Percentiles rank a stretch among this genome's conserved stretches.
These are phyloP conservation scores for Drosophila peninsularis DNA, from an alignment of 2,888 invertebrate species.

Conservation along the genomic window DNA sequence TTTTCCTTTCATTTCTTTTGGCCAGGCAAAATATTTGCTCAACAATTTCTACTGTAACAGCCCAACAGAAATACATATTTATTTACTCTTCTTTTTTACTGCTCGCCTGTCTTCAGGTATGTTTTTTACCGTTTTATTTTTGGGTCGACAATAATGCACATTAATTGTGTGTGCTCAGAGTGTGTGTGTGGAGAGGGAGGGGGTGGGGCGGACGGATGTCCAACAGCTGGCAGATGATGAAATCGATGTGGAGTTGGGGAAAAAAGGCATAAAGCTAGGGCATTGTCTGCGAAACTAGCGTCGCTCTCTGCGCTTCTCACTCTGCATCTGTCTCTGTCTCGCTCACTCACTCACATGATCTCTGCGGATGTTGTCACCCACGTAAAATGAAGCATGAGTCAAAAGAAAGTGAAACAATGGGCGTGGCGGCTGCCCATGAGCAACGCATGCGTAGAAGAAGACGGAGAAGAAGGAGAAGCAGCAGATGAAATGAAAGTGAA, in stretches of 20 bases:
- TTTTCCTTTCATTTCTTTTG: constrained; percentile 53
- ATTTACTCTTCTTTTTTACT: constrained; percentile 19
- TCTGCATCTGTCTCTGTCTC: not conserved
- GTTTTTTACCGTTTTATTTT: constrained; percentile 15
- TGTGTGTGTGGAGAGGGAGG: not conserved
- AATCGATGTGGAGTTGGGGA: constrained; percentile 23
- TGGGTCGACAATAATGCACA: constrained; percentile 65
- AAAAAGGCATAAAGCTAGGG: constrained; percentile 46
- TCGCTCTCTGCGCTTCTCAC: not conserved
- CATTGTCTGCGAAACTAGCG: constrained; percentile 51
- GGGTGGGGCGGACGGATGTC: not conserved
- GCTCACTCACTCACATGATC: not conserved
- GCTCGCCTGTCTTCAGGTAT: constrained; percentile 12
- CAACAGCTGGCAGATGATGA: constrained; percentile 35
- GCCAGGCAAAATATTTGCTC: constrained; percentile 69
- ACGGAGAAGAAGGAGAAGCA: not conserved
- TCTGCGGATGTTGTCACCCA: constrained; percentile 68
- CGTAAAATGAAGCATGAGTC: constrained; percentile 58
- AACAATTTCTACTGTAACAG: constrained; percentile 76
- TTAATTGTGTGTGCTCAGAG: constrained; percentile 63
- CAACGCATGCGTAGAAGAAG: constrained; percentile 21
- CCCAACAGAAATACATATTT: constrained; percentile 24
- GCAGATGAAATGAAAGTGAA: constrained; percentile 67
- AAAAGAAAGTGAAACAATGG: constrained; percentile 63
- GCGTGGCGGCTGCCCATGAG: constrained; percentile 64